A percentile compares a stretch with the other conserved stretches of the same genome.
These are phyloP conservation scores for Embidobia sp. DNA, from an alignment of 2,888 invertebrate genomes.

Conservation along the genomic window DNA sequence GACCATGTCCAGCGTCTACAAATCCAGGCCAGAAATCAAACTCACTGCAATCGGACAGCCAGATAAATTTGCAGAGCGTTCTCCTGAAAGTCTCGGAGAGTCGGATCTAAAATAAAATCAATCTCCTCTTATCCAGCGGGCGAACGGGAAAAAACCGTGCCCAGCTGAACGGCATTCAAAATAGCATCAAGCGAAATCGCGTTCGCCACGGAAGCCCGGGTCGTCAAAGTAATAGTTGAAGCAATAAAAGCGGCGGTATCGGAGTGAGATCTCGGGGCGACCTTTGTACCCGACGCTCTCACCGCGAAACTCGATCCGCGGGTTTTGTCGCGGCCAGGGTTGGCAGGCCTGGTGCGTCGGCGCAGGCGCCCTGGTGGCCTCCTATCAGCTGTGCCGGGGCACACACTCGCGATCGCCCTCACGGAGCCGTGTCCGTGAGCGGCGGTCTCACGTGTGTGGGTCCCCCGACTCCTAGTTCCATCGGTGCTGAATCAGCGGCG, in stretches of 20 bases:
- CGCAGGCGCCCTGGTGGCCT: constrained; percentile 21
- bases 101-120: too few relatives aligned
- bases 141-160: too few relatives aligned
- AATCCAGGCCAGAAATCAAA: too few relatives aligned
- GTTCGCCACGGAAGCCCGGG: neutral
- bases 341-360: constrained; percentile 9
- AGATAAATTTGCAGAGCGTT: too few relatives aligned
- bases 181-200: too few relatives aligned
- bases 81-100: too few relatives aligned
- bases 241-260: constrained; percentile 28
- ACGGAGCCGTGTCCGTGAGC: neutral
- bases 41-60: too few relatives aligned
- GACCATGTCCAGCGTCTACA: too few relatives aligned
- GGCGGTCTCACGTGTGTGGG: constrained; percentile 8
- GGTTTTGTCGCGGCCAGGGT: constrained; percentile 16
- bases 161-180: too few relatives aligned
- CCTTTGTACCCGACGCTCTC: constrained; percentile 62
- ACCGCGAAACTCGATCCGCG: constrained; percentile 41
- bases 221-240: constrained; percentile 5
- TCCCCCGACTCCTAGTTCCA: constrained; percentile 69
- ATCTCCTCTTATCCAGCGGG: too few relatives aligned
- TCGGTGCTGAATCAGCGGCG: constrained; percentile 58
- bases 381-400: constrained; percentile 35
- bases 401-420: neutral
- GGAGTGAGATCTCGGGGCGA: constrained; percentile 38